Evolutionary conservation across 1,140 invertebrate species (phyloP), one percentile per base, ranked within the genome.

Genomic region (Psix sp.): DNA sequence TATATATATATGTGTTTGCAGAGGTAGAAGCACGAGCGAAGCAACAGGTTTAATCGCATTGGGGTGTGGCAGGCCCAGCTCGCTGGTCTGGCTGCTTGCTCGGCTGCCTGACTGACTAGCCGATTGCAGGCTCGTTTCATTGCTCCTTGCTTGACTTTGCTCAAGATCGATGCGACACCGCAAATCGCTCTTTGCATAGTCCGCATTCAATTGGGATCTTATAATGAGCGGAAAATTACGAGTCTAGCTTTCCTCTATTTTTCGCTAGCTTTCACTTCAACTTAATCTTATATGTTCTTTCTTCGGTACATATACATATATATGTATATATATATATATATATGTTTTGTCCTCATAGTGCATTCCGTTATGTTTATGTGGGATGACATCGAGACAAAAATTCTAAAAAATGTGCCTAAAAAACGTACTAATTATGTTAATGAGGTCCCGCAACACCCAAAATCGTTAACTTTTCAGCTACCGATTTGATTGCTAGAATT

Each of bases 1-100:
- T 29, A 65, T 40, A 35, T 52, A 38, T 31, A 60, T 54, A 35
- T 60, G 17, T 35, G 45, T 49, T 66, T 65, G 14, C 21, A 62
- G 56, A 66, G n/a, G 54, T 60, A 29, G 56, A 71, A 65, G 63
- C 77, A 77, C 67, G 74, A 79, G 74, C 77, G 59, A 81, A 82
- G 80, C 82, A 84, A 84, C 81, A 84, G 82, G 82, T 84, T 84
- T 84, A 82, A 82, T 82, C 79, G 77, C 80, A 77, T 80, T 76
- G 77, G 82, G 82, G 81, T 84, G 81, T 82, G 81, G 82, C 82
- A 77, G 75, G 77, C 72, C 76, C 45, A 62, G 65, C 54, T 67
- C 54, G 52, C 68, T 67, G 31, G 63, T 48, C 62, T 75, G 68
- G 70, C 56, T 46, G 75, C 33, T 24, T 33, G 63, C 57, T 66